Percentiles rank a stretch among this genome's conserved stretches.
Evolutionary conservation across 2,888 invertebrate species (phyloP).

Genomic region (Gortyna flavago): DNA sequence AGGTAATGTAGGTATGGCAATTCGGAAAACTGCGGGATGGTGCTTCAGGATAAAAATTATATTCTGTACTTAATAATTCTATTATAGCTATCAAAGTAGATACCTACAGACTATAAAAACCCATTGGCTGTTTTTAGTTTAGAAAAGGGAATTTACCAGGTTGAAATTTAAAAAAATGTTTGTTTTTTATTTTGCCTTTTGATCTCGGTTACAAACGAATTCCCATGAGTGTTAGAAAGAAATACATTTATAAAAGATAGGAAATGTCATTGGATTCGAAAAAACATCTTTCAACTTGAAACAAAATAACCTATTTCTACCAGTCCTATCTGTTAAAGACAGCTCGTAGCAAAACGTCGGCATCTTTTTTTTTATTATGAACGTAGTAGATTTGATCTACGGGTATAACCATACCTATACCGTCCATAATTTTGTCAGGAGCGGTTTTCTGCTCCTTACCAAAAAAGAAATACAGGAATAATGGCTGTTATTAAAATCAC

Average conservation of each 20-base stretch:
- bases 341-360: neutral
- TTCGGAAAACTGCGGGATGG: neutral
- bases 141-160: neutral
- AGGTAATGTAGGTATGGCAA: too few relatives aligned
- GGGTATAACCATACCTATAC: too few relatives aligned
- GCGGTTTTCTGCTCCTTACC: neutral
- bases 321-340: neutral
- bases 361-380: too few relatives aligned
- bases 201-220: neutral
- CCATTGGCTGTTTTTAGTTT: neutral
- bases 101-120: neutral
- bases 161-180: neutral
- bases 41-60: neutral
- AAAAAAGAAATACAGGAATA: neutral
- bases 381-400: too few relatives aligned
- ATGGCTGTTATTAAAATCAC: neutral
- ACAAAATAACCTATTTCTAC: conserved; percentile 10
- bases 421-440: too few relatives aligned
- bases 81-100: neutral
- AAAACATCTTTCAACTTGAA: conserved; percentile 7
- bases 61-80: neutral
- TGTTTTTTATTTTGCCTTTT: conserved; percentile 2
- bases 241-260: neutral
- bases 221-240: neutral
- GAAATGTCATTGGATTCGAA: conserved; percentile 6